phyloP scores from a whole-genome alignment of 2,113 vertebrate genomes.

The Calidris pygmaea region DNA sequence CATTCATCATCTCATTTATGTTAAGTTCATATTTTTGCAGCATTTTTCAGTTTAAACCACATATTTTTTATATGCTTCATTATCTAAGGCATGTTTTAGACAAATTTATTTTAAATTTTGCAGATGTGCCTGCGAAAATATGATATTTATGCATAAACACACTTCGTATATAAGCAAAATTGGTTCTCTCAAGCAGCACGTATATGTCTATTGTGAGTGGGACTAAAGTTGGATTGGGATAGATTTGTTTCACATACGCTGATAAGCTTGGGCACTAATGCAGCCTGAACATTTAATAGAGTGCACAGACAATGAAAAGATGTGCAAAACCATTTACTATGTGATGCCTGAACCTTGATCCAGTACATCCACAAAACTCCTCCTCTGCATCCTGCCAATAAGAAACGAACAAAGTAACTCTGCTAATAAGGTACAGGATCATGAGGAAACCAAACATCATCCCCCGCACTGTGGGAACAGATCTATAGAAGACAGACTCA shows the following conservation, averaged over 20 bases:
- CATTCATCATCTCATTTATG: background rate
- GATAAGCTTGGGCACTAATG: background rate
- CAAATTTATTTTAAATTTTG: background rate
- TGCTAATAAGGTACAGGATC: background rate
- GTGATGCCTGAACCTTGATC: background rate
- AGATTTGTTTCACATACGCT: background rate
- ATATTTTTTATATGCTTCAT: background rate
- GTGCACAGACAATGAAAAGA: background rate
- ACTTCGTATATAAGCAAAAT: background rate
- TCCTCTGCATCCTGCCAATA: background rate
- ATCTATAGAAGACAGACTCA: background rate
- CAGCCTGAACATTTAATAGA: background rate
- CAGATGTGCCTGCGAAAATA: background rate
- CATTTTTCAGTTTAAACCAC: background rate
- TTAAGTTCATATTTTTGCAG: background rate
- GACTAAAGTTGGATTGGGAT: background rate
- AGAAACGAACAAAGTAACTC: background rate
- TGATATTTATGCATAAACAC: background rate
- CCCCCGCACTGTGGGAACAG: background rate
- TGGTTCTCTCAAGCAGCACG: background rate
- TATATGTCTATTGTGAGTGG: background rate
- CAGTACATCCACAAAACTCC: background rate
- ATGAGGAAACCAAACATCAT: background rate
- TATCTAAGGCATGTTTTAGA: background rate
- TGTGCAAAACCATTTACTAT: background rate